Evolutionary conservation across 2,113 vertebrate species (phyloP).

Genomic region (Mixornis gularis): DNA sequence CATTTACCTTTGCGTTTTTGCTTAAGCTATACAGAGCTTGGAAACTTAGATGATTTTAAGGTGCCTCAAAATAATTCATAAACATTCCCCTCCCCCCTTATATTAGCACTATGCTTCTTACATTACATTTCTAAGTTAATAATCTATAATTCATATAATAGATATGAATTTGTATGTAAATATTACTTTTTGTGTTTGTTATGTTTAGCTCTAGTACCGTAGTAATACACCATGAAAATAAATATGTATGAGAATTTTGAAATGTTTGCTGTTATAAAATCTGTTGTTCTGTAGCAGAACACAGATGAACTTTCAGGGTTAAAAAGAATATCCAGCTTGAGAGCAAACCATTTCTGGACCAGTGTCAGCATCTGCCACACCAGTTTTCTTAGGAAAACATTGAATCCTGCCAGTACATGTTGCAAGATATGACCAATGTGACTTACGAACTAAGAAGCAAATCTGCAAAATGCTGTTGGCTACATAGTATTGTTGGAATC

Average conservation of each 20-base stretch:
- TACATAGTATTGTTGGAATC: slow-evolving; percentile 36
- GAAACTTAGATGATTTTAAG: not conserved
- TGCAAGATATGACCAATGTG: slow-evolving; percentile 57
- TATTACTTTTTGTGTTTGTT: not conserved
- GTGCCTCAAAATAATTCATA: not conserved
- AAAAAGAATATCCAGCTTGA: slow-evolving; percentile 5
- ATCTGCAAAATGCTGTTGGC: slow-evolving; percentile 48
- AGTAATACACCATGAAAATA: not conserved
- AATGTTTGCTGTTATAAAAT: not conserved
- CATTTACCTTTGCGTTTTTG: not conserved
- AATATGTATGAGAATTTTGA: not conserved
- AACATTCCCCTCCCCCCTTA: not conserved
- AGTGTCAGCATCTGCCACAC: slow-evolving; percentile 41
- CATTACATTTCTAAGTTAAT: not conserved
- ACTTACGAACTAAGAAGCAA: slow-evolving; percentile 28
- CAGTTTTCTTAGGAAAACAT: slow-evolving; percentile 42
- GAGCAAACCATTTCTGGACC: slow-evolving; percentile 3
- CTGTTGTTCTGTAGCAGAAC: not conserved
- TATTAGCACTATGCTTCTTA: not conserved
- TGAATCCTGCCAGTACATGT: slow-evolving; percentile 51
- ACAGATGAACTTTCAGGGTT: slow-evolving; percentile 15
- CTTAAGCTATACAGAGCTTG: not conserved
- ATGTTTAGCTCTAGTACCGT: not conserved
- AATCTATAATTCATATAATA: not conserved
- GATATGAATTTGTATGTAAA: not conserved